Percentiles rank a stretch among this genome's conserved stretches.
Evolutionary conservation across 2,888 invertebrate genomes (phyloP).

Genomic region (Agapostemon virescens): DNA sequence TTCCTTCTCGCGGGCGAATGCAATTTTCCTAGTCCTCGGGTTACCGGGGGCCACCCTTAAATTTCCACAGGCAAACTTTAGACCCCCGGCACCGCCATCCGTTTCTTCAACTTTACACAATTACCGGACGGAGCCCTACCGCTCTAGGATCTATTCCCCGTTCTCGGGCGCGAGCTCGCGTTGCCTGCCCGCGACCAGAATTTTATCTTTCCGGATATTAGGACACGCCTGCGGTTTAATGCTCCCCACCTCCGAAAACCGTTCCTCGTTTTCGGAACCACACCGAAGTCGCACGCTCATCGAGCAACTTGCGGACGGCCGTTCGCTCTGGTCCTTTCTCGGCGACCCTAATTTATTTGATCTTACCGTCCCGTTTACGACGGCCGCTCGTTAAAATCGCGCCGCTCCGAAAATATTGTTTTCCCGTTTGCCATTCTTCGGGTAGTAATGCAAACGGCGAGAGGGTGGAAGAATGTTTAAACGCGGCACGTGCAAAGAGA

Average conservation of each 20-base stretch:
- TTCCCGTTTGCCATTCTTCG: no score
- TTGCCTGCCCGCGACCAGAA: conserved; percentile 5
- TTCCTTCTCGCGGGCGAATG: conserved; percentile 59
- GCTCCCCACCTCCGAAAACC: neutral
- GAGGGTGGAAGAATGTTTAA: no score
- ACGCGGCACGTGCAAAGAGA: no score
- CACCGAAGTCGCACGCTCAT: no score
- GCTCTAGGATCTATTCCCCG: conserved; percentile 23
- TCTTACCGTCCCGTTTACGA: neutral
- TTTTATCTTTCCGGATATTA: conserved; percentile 35
- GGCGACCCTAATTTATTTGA: neutral
- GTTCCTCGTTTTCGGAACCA: conserved; percentile 1
- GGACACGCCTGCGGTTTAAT: conserved; percentile 6
- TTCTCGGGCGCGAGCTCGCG: neutral
- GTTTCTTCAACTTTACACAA: conserved; percentile 69
- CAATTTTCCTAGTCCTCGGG: conserved; percentile 62
- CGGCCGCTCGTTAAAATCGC: neutral
- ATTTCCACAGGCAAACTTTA: conserved; percentile 59
- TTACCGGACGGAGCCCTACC: conserved; percentile 56
- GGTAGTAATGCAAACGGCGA: no score
- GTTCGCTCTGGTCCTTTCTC: neutral
- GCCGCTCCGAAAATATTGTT: neutral
- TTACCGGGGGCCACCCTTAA: conserved; percentile 37
- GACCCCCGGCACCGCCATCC: conserved; percentile 45
- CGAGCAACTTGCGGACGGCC: neutral